Conservation (phyloP, 1,140 invertebrate genomes). For the Maconellicoccus hirsutus region DNA sequence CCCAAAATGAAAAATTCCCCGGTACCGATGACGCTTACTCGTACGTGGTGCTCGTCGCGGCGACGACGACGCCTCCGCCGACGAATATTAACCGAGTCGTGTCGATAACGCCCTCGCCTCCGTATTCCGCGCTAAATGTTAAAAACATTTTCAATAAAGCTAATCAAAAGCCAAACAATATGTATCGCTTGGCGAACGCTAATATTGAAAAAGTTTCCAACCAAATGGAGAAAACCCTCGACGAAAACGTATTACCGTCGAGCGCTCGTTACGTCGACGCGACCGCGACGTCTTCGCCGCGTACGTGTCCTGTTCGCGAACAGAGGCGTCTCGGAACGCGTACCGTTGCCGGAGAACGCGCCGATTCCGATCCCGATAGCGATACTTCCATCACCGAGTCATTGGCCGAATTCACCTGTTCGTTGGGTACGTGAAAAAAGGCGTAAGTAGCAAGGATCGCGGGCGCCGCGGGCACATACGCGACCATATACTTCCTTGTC, state of each 20-base stretch:
- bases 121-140: not conserved
- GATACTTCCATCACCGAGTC: not conserved
- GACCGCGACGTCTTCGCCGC: no score
- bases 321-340: no score
- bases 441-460: no score
- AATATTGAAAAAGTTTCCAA: not conserved
- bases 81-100: not conserved
- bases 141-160: not conserved
- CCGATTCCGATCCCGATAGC: not conserved
- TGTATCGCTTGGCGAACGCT: not conserved
- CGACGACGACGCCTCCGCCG: no score
- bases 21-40: not conserved
- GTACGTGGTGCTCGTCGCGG: not conserved
- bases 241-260: not conserved
- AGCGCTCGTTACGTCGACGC: no score
- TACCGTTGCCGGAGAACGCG: not conserved
- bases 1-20: not conserved
- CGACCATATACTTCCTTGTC: no score
- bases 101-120: not conserved
- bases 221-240: not conserved
- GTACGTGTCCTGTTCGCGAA: no score
- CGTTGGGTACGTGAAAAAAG: not conserved
- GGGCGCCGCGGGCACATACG: no score
- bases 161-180: constrained; percentile 1
- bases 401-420: not conserved